A percentile compares a stretch with the other conserved stretches of the same genome.
phyloP scores from a whole-genome alignment of 2,113 vertebrate species.

The Cottus gobio region DNA sequence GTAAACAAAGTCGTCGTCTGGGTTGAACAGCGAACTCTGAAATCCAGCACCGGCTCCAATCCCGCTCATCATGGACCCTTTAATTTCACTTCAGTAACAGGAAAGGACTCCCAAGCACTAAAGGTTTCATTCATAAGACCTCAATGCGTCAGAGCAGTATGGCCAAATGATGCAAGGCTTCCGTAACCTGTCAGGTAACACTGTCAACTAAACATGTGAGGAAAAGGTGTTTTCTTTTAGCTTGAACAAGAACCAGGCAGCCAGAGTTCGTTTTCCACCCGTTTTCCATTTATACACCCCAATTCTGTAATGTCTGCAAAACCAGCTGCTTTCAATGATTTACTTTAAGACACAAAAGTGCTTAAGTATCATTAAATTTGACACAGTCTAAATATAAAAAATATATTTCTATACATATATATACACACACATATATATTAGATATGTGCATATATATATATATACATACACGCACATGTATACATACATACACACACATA shows the following conservation, averaged over 20 bases:
- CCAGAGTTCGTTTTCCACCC: slow-evolving; percentile 77
- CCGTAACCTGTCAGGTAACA: slow-evolving; percentile 38
- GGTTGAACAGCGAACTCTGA: slow-evolving; percentile 63
- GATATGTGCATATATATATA: not conserved
- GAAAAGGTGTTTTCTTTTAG: not conserved
- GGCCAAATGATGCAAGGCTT: slow-evolving; percentile 30
- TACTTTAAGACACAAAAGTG: slow-evolving; percentile 56
- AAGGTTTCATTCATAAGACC: slow-evolving; percentile 27
- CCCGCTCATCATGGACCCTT: slow-evolving; percentile 31
- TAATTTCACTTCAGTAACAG: slow-evolving; percentile 23
- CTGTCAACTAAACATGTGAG: slow-evolving; percentile 26
- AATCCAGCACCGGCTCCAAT: slow-evolving; percentile 41
- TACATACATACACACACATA: not conserved
- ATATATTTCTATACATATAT: slow-evolving; percentile 80
- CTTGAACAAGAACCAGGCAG: slow-evolving; percentile 57
- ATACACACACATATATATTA: not conserved
- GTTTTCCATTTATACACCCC: slow-evolving; percentile 75
- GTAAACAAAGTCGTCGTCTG: slow-evolving; percentile 83
- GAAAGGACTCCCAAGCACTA: slow-evolving; percentile 16
- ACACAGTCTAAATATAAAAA: slow-evolving; percentile 91
- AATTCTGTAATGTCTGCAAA: slow-evolving; percentile 89
- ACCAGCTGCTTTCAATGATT: slow-evolving; percentile 90
- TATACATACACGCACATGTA: not conserved
- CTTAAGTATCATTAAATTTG: slow-evolving; percentile 80
- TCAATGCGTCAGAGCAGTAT: not conserved